Evolutionary conservation across 2,888 invertebrate species (phyloP), one percentile per base, ranked within the genome.

Genomic region (Dyspetes luteomarginatus): DNA sequence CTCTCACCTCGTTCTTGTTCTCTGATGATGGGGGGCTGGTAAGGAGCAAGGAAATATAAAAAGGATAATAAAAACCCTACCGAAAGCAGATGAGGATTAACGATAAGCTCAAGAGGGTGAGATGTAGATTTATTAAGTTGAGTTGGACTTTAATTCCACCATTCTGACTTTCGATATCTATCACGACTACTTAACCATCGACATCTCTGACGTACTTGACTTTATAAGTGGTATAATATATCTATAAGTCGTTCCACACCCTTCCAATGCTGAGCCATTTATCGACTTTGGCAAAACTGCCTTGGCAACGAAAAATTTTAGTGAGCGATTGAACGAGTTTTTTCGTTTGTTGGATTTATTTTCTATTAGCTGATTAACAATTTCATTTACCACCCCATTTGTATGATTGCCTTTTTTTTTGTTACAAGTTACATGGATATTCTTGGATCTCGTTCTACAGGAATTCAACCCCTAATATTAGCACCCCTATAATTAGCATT

Each of bases 121-220:
- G 45, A 48, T 45, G 12, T 60, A 62, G 56, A 81, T 68, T 76
- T 76, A 81, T 81, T 45, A 60, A 56, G n/a, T n/a, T 41, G 28
- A 65, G 65, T 50, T 60, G 65, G 72, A 80, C 60, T 72, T 72
- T 81, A 62, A 81, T 81, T 67, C 41, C 68, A 22, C 7, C 45
- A 55, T 45, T 15, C 5, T 52, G 30, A 17, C 50, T 71, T 50
- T 30, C 45, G 48, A 71, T 71, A 22, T 50, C 50, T n/a, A 36
- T 26, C 41, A 43, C n/a, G 17, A 52, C 58, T 19, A 43, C 3
- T 50, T 55, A 72, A 45, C 28, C 24, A 52, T 36, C 55, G 43
- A 55, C 28, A 28, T 12, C 36, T 12, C 15, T 15, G 62, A 52
- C 55, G 7, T 62, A 28, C 19, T 48, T 15, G 19, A 41, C 36